phyloP scores from a whole-genome alignment of 2,797 vertebrate genomes.

The Staurois parvus region DNA sequence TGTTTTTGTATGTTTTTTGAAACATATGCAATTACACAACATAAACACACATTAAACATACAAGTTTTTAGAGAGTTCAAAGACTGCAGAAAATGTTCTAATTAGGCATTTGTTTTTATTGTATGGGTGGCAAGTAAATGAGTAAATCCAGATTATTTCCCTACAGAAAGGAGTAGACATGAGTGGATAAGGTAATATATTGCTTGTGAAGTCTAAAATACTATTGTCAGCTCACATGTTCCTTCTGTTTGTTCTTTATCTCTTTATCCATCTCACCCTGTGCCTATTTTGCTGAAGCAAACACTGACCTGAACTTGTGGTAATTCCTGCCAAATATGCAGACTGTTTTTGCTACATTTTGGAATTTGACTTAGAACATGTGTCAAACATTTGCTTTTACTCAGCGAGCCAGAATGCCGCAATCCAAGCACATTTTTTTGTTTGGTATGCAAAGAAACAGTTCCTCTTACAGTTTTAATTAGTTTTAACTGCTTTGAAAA shows the following conservation, averaged over 20 bases:
- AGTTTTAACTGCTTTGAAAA: constrained; percentile 64
- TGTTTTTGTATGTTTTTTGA: no score
- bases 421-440: constrained; percentile 68
- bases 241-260: constrained; percentile 70
- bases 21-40: not conserved
- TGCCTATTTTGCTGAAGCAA: constrained; percentile 71
- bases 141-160: not conserved
- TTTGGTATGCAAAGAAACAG: constrained; percentile 72
- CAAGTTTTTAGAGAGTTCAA: no score
- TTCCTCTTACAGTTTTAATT: constrained; percentile 71
- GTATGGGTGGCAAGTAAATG: constrained; percentile 4
- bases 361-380: constrained; percentile 76
- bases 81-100: not conserved
- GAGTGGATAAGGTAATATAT: constrained; percentile 19
- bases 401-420: constrained; percentile 74
- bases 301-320: constrained; percentile 77
- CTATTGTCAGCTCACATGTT: constrained; percentile 69
- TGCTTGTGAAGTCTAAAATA: constrained; percentile 29
- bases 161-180: constrained; percentile 20
- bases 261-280: constrained; percentile 68
- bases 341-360: constrained; percentile 78
- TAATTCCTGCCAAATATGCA: constrained; percentile 77
- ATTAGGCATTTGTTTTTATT: not conserved
- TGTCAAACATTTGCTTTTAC: constrained; percentile 76
- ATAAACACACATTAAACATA: not conserved